These are phyloP conservation scores for Microctenopoma stevenorrisi DNA, from an alignment of 2,797 vertebrate genomes.

Conservation along the genomic window DNA sequence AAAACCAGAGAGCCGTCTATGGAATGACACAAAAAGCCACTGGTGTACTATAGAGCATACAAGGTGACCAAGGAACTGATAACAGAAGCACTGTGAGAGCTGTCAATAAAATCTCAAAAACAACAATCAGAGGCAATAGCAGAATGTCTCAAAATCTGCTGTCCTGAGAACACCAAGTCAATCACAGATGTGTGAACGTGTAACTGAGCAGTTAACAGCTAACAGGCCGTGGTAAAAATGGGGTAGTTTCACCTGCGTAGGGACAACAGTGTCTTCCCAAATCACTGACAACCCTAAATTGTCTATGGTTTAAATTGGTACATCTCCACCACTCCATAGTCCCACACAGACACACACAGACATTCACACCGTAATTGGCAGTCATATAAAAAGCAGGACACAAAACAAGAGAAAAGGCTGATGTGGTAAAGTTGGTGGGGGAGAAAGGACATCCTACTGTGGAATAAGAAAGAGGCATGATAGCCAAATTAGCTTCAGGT, in stretches of 20 bases:
- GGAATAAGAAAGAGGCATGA: constrained; percentile 35
- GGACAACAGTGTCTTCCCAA: constrained; percentile 7
- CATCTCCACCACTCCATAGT: constrained; percentile 2
- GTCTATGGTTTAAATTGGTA: constrained; percentile 25
- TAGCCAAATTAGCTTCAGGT: constrained; percentile 57
- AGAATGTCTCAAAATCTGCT: too few species aligned
- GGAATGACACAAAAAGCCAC: too few species aligned
- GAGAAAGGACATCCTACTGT: constrained; percentile 24
- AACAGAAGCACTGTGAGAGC: too few species aligned
- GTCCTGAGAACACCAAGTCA: too few species aligned
- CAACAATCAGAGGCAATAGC: too few species aligned
- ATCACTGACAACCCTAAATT: constrained; percentile 15
- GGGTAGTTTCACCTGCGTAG: constrained; percentile 9
- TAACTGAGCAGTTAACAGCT: neutral
- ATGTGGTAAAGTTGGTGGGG: neutral
- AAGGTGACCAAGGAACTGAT: too few species aligned
- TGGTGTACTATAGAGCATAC: too few species aligned
- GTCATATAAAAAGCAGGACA: constrained; percentile 2
- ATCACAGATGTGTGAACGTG: neutral
- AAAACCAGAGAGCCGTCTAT: too few species aligned
- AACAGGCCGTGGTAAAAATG: constrained; percentile 7
- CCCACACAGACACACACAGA: constrained; percentile 12
- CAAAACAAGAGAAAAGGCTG: neutral
- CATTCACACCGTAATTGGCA: constrained; percentile 2
- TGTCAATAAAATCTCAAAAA: too few species aligned